Evolutionary conservation across 1,140 invertebrate species (phyloP).

Genomic region (Nomia melanderi): DNA sequence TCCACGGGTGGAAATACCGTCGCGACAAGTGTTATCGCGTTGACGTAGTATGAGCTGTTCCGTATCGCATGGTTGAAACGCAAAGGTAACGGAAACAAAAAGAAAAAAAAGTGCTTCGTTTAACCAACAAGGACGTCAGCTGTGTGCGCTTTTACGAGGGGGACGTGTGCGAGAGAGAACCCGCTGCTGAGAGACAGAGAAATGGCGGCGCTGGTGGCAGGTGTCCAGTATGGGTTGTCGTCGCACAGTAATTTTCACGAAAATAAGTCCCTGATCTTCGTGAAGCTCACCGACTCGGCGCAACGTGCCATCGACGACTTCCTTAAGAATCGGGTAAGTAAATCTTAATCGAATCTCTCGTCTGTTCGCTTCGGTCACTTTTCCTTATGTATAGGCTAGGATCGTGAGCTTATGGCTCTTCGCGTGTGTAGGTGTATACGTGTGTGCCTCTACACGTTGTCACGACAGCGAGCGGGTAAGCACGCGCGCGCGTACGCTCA

Average conservation of each 20-base stretch:
- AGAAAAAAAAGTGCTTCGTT: slow-evolving; percentile 49
- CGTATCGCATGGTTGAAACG: slow-evolving; percentile 18
- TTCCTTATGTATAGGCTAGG: slow-evolving; percentile 40
- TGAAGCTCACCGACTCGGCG: slow-evolving; percentile 96
- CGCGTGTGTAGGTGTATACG: slow-evolving; percentile 4
- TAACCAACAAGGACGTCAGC: slow-evolving; percentile 70
- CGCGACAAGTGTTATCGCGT: slow-evolving; percentile 34
- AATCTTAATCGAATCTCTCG: background rate
- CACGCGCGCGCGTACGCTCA: background rate
- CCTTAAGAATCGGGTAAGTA: slow-evolving; percentile 91
- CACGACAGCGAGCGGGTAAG: slow-evolving; percentile 37
- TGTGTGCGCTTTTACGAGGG: slow-evolving; percentile 64
- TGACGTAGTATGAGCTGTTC: slow-evolving; percentile 27
- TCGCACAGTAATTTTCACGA: slow-evolving; percentile 92
- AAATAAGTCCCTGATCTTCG: slow-evolving; percentile 94
- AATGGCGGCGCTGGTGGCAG: slow-evolving; percentile 97
- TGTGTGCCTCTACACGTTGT: slow-evolving; percentile 4
- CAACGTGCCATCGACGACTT: slow-evolving; percentile 94
- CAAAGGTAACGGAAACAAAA: slow-evolving; percentile 9
- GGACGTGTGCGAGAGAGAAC: slow-evolving; percentile 70
- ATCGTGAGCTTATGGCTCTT: slow-evolving; percentile 5
- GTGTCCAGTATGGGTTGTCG: slow-evolving; percentile 96
- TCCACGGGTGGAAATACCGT: slow-evolving; percentile 32
- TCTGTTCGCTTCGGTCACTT: background rate
- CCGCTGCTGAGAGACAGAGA: slow-evolving; percentile 79